These are phyloP conservation scores for Myotis yumanensis DNA, from an alignment of 2,113 vertebrate species.

Conservation along the genomic window DNA sequence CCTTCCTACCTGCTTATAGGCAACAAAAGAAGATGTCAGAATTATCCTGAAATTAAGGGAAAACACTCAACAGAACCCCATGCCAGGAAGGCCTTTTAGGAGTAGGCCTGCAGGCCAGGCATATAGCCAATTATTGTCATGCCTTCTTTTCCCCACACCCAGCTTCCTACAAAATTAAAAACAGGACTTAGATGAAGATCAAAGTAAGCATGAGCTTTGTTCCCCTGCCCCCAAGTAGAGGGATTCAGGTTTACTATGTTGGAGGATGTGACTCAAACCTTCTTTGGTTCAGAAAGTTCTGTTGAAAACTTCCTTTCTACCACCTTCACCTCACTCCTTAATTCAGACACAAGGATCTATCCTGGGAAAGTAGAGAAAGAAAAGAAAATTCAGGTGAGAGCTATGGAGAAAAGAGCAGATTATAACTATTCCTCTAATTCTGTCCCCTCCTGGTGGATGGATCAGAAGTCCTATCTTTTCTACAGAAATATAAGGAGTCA, in stretches of 20 bases:
- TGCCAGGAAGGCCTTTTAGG: background rate
- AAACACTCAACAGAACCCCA: background rate
- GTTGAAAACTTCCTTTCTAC: background rate
- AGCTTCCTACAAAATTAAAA: slow-evolving; percentile 34
- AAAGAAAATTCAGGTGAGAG: background rate
- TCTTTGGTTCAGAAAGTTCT: slow-evolving; percentile 46
- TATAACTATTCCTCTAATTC: background rate
- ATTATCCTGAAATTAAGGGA: background rate
- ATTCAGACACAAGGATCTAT: background rate
- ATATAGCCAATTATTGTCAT: background rate
- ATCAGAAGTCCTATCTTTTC: background rate
- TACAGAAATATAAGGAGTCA: background rate
- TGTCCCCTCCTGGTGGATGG: background rate
- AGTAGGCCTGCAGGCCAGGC: background rate
- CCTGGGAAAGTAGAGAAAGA: background rate
- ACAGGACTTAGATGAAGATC: slow-evolving; percentile 15
- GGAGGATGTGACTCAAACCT: background rate
- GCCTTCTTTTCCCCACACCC: background rate
- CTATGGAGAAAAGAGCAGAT: background rate
- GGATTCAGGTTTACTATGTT: background rate
- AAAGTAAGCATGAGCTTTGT: slow-evolving; percentile 48
- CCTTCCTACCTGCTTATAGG: background rate
- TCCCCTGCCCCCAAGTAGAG: background rate
- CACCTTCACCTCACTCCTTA: background rate
- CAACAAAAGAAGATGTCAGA: background rate